Evolutionary conservation across 2,113 vertebrate genomes (phyloP), one percentile per base, ranked within the genome.

Genomic region (Drymodes brunneopygia): DNA sequence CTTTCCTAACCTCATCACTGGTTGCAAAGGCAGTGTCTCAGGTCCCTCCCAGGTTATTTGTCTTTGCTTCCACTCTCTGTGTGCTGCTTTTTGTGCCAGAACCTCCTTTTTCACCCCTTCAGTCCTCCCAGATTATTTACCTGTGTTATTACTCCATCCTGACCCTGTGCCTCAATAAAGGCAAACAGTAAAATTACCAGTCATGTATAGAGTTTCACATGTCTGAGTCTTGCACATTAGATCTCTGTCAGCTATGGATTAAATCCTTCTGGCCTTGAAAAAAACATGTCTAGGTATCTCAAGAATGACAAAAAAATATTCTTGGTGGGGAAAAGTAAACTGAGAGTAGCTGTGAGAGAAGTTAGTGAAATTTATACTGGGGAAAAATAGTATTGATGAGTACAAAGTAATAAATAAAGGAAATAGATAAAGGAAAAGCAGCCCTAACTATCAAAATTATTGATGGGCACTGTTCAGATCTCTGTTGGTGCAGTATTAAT

Each of bases 181-280:
- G 40, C 29, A 75, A 69, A 69, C 0, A 2, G 10, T 67, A 60
- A 61, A 61, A 82, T 35, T 50, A 35, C 18, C 13, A 29, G 1
- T 35, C 3, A 2, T 0, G 0, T 66, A 38, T 35, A 11, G 35
- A 60, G 28, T 82, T 86, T 73, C 71, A 62, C 11, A 11, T 67
- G 35, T 65, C 74, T 90, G 70, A 61, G 33, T 33, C n/a, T 78
- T 45, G 45, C 2, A 4, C 15, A 9, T 42, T 45, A 67, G 47
- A 67, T 25, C 11, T 47, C 42, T 69, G 42, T 31, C 53, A 57
- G 10, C 24, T 73, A 56, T 67, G 48, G 29, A 73, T 82, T 5
- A 82, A 56, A 78, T 78, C 31, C 17, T 72, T 66, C 29, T 40
- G 25, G 25, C 27, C 54, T 67, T 82, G 71, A 58, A 61, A 81